Evolutionary conservation across 2,888 invertebrate species (phyloP).

Genomic region (Cheilosia soror): DNA sequence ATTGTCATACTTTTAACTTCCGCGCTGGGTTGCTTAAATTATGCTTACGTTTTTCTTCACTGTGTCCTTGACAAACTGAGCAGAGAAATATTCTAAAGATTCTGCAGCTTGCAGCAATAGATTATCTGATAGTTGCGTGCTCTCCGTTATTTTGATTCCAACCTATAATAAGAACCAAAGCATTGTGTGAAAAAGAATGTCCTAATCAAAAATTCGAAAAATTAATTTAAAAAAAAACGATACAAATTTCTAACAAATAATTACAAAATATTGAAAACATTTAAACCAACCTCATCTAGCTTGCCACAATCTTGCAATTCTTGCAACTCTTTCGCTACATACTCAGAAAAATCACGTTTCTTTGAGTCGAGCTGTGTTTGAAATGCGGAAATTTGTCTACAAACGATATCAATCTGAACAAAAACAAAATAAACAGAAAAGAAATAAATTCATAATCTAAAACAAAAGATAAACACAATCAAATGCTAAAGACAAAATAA

Average conservation of each 20-base stretch:
- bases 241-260: constrained; percentile 9
- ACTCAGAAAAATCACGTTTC: constrained; percentile 85
- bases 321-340: constrained; percentile 84
- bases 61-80: constrained; percentile 87
- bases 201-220: background rate
- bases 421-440: constrained; percentile 81
- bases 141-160: constrained; percentile 85
- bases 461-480: constrained; percentile 73
- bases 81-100: constrained; percentile 87
- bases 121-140: constrained; percentile 85
- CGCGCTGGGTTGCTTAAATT: too few relatives aligned
- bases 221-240: constrained; percentile 33
- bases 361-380: constrained; percentile 85
- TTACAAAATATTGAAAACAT: constrained; percentile 55
- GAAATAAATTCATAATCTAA: constrained; percentile 75
- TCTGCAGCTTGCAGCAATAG: constrained; percentile 87
- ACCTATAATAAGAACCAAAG: constrained; percentile 82
- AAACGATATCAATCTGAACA: constrained; percentile 88
- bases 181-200: background rate
- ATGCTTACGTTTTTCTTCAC: constrained; percentile 90
- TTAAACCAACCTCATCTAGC: constrained; percentile 84
- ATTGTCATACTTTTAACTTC: too few relatives aligned
- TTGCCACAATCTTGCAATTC: constrained; percentile 85
- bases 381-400: constrained; percentile 86
- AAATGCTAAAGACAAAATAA: constrained; percentile 15